Base-by-base conservation (phyloP, 2,888 invertebrate genomes). In the Diadromus collaris region DNA sequence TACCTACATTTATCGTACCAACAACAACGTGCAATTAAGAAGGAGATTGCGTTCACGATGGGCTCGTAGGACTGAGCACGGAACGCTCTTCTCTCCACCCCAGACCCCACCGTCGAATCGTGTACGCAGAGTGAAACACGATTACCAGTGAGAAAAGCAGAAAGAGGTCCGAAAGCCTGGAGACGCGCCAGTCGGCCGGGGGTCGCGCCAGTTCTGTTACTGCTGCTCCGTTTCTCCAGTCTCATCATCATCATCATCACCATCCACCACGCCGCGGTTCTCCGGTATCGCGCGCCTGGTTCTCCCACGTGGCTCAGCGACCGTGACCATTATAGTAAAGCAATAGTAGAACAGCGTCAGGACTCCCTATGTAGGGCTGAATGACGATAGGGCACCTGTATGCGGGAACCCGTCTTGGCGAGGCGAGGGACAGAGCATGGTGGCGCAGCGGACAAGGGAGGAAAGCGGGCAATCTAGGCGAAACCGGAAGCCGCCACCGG, bases 401-500 rank as follows among this genome's bases (percentile, higher is more conserved):
- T 46, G 48, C 38, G 71, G 71, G 24, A 38, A 24, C 41, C 21
- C 61, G 41, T 10, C 13, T 21, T 5, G 51, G 10, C 38, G 6
- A 24, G 13, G 24, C 0, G 74, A 60, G 65, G 64, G 56, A 60
- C 72, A 61, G 61, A 48, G 70, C n/a, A n/a, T n/a, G 69, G 68
- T 79, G 54, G 78, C 78, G 72, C 65, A 60, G 71, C 69, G 81
- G 80, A n/a, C 24, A 34, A 67, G 64, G 67, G 21, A 46, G 64
- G 54, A 67, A 56, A 68, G 81, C 79, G 79, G 81, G 82, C 83
- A 80, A 82, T 82, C 83, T 83, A 82, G 82, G 76, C 82, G 78
- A 85, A 89, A 88, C 87, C 89, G 90, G 89, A 89, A 88, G 86
- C 83, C 85, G 85, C 84, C 85, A 85, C 88, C 88, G 89, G 89